phyloP scores from a whole-genome alignment of 2,888 invertebrate species.

The Macrosiphum euphorbiae region DNA sequence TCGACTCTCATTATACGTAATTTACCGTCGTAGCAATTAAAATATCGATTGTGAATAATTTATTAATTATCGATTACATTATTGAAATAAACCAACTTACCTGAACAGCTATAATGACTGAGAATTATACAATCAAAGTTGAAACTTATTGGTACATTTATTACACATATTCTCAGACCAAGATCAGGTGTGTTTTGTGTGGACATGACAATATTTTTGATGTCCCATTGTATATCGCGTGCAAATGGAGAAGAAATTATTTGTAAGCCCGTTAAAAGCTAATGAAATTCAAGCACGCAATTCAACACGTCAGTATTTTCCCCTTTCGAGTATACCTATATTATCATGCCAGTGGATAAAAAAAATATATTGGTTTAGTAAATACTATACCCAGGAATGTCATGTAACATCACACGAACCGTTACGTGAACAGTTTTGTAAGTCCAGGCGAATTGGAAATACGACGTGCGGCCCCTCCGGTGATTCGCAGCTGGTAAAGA shows the following conservation, averaged over 20 bases:
- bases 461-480: slow-evolving; percentile 1
- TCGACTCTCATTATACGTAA: neutral
- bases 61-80: neutral
- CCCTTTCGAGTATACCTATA: neutral
- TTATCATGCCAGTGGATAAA: neutral
- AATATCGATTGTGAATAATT: neutral
- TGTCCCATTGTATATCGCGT: slow-evolving; percentile 34
- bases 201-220: neutral
- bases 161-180: neutral
- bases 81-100: neutral
- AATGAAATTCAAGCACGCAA: slow-evolving; percentile 49
- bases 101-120: neutral
- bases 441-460: slow-evolving; percentile 26
- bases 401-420: slow-evolving; percentile 47
- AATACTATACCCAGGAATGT: slow-evolving; percentile 43
- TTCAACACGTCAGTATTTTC: slow-evolving; percentile 47
- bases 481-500: slow-evolving; percentile 29
- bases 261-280: slow-evolving; percentile 34
- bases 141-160: neutral
- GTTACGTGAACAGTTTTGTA: neutral
- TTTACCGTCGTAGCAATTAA: neutral
- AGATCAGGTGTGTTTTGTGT: neutral
- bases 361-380: slow-evolving; percentile 33
- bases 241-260: slow-evolving; percentile 1
- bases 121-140: neutral